Evolutionary conservation across 2,797 vertebrate species (phyloP).

Genomic region (Rhincodon typus): DNA sequence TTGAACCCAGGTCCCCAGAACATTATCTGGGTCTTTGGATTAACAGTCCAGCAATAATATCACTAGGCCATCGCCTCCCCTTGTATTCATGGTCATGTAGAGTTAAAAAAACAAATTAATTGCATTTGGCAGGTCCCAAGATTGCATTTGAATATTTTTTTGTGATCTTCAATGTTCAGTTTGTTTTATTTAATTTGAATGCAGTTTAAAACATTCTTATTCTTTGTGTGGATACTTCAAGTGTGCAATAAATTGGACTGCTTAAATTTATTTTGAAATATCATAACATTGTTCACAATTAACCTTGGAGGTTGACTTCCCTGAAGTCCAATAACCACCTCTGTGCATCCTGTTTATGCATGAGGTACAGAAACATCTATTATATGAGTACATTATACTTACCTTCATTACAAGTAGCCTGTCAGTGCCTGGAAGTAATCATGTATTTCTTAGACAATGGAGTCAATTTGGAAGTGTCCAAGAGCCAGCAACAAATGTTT

Average conservation of each 20-base stretch:
- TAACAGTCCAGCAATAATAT: no score
- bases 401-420: background rate
- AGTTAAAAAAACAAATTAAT: constrained; percentile 26
- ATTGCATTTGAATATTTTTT: background rate
- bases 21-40: no score
- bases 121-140: background rate
- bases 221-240: background rate
- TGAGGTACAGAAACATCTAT: background rate
- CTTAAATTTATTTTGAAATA: constrained; percentile 17
- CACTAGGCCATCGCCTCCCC: no score
- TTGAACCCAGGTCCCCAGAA: no score
- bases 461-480: no score
- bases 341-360: background rate
- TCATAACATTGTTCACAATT: background rate
- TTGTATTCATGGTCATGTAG: background rate
- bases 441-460: no score
- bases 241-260: background rate
- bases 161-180: constrained; percentile 23
- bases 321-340: background rate
- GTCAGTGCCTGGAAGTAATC: no score
- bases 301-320: background rate
- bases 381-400: background rate
- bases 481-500: no score
- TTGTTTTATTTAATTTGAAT: constrained; percentile 30
- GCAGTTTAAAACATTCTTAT: background rate